A percentile compares a stretch with the other conserved stretches of the same genome.
Evolutionary conservation across 2,888 invertebrate species (phyloP).

Genomic region (Entomobrya multifasciata): DNA sequence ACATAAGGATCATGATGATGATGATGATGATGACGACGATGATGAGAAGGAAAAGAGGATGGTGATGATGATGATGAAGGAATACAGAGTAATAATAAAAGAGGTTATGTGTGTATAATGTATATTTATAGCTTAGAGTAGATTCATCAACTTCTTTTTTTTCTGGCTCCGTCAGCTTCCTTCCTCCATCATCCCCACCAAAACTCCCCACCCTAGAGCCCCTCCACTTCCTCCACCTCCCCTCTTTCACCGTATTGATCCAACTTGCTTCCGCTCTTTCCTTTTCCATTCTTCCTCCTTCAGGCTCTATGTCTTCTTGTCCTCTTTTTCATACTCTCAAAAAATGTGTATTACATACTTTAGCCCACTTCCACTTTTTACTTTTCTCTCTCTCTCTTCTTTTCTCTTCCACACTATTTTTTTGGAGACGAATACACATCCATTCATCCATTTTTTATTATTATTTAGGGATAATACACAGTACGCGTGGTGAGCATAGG

Average conservation of each 20-base stretch:
- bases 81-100: slow-evolving; percentile 69
- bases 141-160: slow-evolving; percentile 73
- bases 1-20: slow-evolving; percentile 68
- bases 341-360: slow-evolving; percentile 68
- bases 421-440: slow-evolving; percentile 29
- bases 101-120: slow-evolving; percentile 56
- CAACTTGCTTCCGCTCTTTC: slow-evolving; percentile 75
- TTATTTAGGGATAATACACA: slow-evolving; percentile 1
- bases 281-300: slow-evolving; percentile 73
- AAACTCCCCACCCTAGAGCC: slow-evolving; percentile 72
- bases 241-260: slow-evolving; percentile 74
- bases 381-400: not conserved
- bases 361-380: slow-evolving; percentile 72
- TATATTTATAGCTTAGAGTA: slow-evolving; percentile 68
- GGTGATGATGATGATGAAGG: slow-evolving; percentile 63
- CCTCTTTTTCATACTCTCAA: slow-evolving; percentile 59
- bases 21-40: slow-evolving; percentile 61
- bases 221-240: slow-evolving; percentile 68
- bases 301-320: slow-evolving; percentile 67
- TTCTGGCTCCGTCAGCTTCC: slow-evolving; percentile 74
- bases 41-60: slow-evolving; percentile 65
- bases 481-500: too few species aligned
- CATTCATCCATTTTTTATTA: not conserved
- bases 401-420: too few species aligned
- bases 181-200: slow-evolving; percentile 73